A percentile compares a stretch with the other conserved stretches of the same genome.
phyloP scores from a whole-genome alignment of 2,888 invertebrate species.

The Diploptera punctata region DNA sequence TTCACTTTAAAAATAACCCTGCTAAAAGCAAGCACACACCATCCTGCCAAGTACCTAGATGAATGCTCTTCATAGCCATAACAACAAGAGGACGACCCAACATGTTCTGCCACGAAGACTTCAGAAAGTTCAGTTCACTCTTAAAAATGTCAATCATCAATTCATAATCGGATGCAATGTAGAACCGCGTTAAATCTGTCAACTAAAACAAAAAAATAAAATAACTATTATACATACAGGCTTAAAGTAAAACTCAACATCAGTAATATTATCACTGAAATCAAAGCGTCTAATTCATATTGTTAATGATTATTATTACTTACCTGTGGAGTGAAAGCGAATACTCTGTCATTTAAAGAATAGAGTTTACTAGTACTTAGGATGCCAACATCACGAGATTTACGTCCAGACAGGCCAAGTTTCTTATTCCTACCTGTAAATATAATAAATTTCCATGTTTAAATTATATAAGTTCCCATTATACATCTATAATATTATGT shows the following conservation, averaged over 20 bases:
- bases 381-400: conserved; percentile 95
- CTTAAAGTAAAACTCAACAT: too few relatives aligned
- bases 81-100: conserved; percentile 96
- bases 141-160: conserved; percentile 97
- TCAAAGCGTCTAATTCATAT: too few relatives aligned
- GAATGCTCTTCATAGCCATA: conserved; percentile 85
- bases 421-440: conserved; percentile 89
- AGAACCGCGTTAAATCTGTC: conserved; percentile 97
- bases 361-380: conserved; percentile 98
- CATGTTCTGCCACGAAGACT: conserved; percentile 98
- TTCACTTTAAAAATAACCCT: too few relatives aligned
- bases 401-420: conserved; percentile 91
- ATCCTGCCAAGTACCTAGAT: conserved; percentile 73
- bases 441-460: too few relatives aligned
- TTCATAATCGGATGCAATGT: conserved; percentile 97
- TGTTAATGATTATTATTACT: conserved; percentile 46
- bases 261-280: too few relatives aligned
- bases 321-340: conserved; percentile 99
- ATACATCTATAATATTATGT: too few relatives aligned
- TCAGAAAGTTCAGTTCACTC: conserved; percentile 96
- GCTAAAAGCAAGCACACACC: conserved; percentile 28
- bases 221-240: too few relatives aligned
- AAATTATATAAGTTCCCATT: too few relatives aligned
- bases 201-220: conserved; percentile 73
- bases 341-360: conserved; percentile 92